Percentiles rank a stretch among this genome's conserved stretches.
These are phyloP conservation scores for Choreutis nemorana DNA, from an alignment of 2,888 invertebrate genomes.

Conservation along the genomic window DNA sequence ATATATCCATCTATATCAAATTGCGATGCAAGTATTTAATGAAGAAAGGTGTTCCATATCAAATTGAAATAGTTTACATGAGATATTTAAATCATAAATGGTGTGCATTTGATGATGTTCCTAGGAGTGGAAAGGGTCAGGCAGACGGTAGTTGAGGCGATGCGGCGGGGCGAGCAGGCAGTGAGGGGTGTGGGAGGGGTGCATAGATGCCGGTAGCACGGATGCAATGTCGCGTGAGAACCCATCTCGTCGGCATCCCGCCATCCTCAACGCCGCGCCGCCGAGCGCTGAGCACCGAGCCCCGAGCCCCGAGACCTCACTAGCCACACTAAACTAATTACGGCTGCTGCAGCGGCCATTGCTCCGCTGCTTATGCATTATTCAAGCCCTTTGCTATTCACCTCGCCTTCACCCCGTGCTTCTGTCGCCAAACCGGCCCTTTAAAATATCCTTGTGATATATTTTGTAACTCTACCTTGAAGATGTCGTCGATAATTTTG, in stretches of 20 bases:
- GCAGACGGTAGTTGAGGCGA: neutral
- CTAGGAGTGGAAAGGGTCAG: too few species aligned
- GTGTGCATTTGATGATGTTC: too few species aligned
- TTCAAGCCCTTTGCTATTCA: constrained; percentile 17
- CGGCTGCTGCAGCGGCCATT: constrained; percentile 38
- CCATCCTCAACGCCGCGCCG: too few species aligned
- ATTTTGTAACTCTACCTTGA: too few species aligned
- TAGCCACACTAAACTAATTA: constrained; percentile 30
- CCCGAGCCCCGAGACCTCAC: constrained; percentile 9
- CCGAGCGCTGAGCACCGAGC: too few species aligned
- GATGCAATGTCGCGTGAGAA: constrained; percentile 23
- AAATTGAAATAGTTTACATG: too few species aligned
- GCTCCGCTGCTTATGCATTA: constrained; percentile 36
- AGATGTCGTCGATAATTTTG: too few species aligned
- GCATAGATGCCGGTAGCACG: constrained; percentile 12
- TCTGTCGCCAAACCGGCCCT: constrained; percentile 7
- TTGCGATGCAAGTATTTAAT: too few species aligned
- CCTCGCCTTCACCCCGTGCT: constrained; percentile 11
- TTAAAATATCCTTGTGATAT: constrained; percentile 8
- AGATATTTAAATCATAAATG: too few species aligned
- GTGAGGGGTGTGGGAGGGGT: constrained; percentile 17
- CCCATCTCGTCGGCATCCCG: constrained; percentile 20
- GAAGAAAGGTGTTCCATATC: too few species aligned
- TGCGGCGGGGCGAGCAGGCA: constrained; percentile 2
- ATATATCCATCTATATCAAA: too few species aligned